Percentiles rank a stretch among this genome's conserved stretches.
Conservation (phyloP, 1,140 invertebrate genomes). For the Hermatobates lingyangjiaoensis region DNA sequence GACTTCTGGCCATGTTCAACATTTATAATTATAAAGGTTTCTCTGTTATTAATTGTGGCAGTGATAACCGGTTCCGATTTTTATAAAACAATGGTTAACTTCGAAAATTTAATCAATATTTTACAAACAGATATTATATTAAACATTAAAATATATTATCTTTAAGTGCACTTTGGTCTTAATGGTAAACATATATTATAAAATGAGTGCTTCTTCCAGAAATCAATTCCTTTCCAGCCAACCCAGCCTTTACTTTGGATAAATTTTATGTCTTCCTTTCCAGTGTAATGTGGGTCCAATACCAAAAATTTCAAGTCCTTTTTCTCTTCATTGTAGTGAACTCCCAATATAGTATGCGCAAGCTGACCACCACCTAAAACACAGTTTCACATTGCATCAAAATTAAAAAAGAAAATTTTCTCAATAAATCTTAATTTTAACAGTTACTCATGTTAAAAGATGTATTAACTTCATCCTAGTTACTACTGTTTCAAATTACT, state of each 20-base stretch:
- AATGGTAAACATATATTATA: slow-evolving; percentile 90
- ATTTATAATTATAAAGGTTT: no score
- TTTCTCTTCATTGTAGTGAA: slow-evolving; percentile 62
- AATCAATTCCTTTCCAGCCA: slow-evolving; percentile 75
- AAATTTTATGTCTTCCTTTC: slow-evolving; percentile 46
- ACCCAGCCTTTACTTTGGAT: slow-evolving; percentile 77
- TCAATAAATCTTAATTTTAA: neutral
- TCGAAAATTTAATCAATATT: no score
- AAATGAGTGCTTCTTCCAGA: slow-evolving; percentile 82
- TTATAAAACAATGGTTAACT: no score
- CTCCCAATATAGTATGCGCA: slow-evolving; percentile 93
- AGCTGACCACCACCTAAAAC: slow-evolving; percentile 77
- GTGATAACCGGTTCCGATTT: no score
- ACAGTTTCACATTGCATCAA: neutral
- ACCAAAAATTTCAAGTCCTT: slow-evolving; percentile 75
- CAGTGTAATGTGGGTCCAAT: slow-evolving; percentile 95
- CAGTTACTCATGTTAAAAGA: no score
- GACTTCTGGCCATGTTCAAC: no score
- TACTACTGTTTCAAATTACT: no score
- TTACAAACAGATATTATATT: no score
- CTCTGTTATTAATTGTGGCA: no score
- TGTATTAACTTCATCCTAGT: no score
- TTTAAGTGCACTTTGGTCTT: slow-evolving; percentile 34
- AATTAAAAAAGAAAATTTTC: neutral
- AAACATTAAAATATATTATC: no score